These are phyloP conservation scores for Brachyopa scutellaris DNA, from an alignment of 2,888 invertebrate genomes.

Conservation along the genomic window DNA sequence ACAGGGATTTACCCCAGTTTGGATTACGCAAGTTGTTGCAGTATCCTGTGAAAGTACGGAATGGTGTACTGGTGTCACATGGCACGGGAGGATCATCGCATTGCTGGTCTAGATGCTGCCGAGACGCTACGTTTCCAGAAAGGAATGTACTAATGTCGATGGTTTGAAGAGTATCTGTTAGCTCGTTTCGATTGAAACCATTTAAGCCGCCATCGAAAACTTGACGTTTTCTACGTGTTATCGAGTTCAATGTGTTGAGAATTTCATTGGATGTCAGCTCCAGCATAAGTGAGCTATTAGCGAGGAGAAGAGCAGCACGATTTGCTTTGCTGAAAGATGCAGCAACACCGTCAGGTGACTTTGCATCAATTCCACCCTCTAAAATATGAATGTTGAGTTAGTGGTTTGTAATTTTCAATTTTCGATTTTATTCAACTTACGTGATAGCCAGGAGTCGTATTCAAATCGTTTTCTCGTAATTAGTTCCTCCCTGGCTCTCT, in stretches of 20 bases:
- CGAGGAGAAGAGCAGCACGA: conserved; percentile 90
- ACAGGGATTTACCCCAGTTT: conserved; percentile 90
- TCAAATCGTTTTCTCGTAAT: conserved; percentile 89
- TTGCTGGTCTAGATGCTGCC: conserved; percentile 69
- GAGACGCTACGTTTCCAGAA: conserved; percentile 80
- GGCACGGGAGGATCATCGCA: conserved; percentile 88
- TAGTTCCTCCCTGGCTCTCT: conserved; percentile 90
- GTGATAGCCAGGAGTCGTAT: conserved; percentile 89
- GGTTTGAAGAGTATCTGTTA: conserved; percentile 89
- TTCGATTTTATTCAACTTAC: conserved; percentile 82
- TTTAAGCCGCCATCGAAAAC: conserved; percentile 86
- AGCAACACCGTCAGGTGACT: conserved; percentile 92
- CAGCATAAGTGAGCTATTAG: conserved; percentile 92
- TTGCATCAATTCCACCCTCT: conserved; percentile 92
- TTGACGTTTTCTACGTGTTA: conserved; percentile 87
- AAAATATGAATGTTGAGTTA: conserved; percentile 64
- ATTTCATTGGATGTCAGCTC: conserved; percentile 95
- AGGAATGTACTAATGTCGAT: conserved; percentile 90
- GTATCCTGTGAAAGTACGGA: conserved; percentile 89
- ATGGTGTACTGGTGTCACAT: conserved; percentile 88
- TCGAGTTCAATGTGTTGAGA: conserved; percentile 84
- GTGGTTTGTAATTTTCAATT: too few relatives aligned
- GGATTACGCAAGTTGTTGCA: conserved; percentile 95
- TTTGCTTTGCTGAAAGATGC: conserved; percentile 96
- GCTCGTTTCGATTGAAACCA: conserved; percentile 84